A percentile compares a stretch with the other conserved stretches of the same genome.
Evolutionary conservation across 2,888 invertebrate genomes (phyloP).

Genomic region (Scaptomyza reducta): DNA sequence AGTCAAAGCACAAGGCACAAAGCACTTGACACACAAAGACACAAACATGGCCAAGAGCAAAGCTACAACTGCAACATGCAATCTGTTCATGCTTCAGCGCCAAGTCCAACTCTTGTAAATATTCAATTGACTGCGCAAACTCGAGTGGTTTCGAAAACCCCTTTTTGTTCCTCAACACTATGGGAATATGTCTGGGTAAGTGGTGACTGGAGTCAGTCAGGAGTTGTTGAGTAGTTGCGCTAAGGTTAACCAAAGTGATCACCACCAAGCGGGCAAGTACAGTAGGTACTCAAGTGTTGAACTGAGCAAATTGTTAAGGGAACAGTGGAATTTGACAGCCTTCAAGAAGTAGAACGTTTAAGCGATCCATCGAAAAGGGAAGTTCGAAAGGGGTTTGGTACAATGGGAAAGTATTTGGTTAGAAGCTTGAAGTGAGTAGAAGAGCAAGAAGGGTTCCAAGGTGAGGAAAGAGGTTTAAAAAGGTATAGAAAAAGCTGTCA

Average conservation of each 20-base stretch:
- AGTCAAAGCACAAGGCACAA: conserved; percentile 28
- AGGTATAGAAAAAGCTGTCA: too few relatives aligned
- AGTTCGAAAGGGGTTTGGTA: background rate
- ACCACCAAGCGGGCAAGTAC: conserved; percentile 7
- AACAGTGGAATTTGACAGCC: conserved; percentile 14
- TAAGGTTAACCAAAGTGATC: conserved; percentile 21
- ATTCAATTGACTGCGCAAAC: conserved; percentile 70
- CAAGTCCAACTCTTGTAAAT: conserved; percentile 36
- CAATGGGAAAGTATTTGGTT: background rate
- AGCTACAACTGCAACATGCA: conserved; percentile 48
- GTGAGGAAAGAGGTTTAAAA: too few relatives aligned
- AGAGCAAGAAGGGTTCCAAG: too few relatives aligned
- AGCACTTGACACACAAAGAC: conserved; percentile 44
- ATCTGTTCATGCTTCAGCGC: conserved; percentile 69
- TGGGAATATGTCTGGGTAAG: conserved; percentile 20
- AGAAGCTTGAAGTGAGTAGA: too few relatives aligned
- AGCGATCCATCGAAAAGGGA: background rate
- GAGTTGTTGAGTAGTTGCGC: conserved; percentile 1
- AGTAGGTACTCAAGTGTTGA: conserved; percentile 2
- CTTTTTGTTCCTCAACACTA: conserved; percentile 6
- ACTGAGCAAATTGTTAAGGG: background rate
- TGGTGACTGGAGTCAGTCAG: conserved; percentile 26
- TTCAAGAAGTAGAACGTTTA: conserved; percentile 17
- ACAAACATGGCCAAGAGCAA: conserved; percentile 8
- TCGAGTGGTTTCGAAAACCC: conserved; percentile 49